Percentiles rank a stretch among this genome's conserved stretches.
phyloP scores from a whole-genome alignment of 1,140 invertebrate genomes.

The silkworm (Bombyx mori) region DNA sequence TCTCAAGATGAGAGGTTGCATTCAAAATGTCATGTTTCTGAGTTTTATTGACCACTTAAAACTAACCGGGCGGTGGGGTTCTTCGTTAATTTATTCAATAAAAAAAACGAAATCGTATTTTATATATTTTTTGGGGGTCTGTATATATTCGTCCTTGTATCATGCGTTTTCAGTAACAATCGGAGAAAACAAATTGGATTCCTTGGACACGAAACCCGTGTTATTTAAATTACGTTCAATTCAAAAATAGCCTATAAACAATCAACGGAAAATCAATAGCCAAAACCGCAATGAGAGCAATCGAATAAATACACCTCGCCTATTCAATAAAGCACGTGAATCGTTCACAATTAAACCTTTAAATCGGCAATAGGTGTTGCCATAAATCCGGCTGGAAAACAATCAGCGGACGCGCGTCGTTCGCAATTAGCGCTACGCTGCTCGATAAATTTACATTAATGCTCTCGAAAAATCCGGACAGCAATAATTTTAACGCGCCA shows the following conservation, averaged over 20 bases:
- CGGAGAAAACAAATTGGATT: too few relatives aligned
- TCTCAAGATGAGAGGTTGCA: too few relatives aligned
- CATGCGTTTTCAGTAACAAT: too few relatives aligned
- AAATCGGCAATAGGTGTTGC: constrained; percentile 71
- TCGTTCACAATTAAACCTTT: constrained; percentile 71
- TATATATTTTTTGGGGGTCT: too few relatives aligned
- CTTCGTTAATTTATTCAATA: too few relatives aligned
- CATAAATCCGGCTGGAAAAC: constrained; percentile 68
- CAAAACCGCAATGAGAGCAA: constrained; percentile 51
- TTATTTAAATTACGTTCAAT: too few relatives aligned
- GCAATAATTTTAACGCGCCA: constrained; percentile 64
- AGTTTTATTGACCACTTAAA: too few relatives aligned
- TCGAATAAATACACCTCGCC: constrained; percentile 64
- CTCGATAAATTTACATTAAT: constrained; percentile 71
- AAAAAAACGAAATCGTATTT: too few relatives aligned
- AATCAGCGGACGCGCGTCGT: constrained; percentile 64
- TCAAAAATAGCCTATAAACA: background rate
- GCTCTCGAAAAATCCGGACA: constrained; percentile 66
- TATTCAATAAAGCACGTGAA: constrained; percentile 70
- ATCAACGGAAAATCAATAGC: constrained; percentile 61
- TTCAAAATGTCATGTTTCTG: too few relatives aligned
- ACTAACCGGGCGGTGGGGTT: too few relatives aligned
- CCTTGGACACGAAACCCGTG: too few relatives aligned
- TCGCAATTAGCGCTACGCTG: constrained; percentile 65
- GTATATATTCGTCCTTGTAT: too few relatives aligned